A percentile compares a stretch with the other conserved stretches of the same genome.
These are phyloP conservation scores for Phoxinus dragarum DNA, from an alignment of 2,797 vertebrate genomes.

Conservation along the genomic window DNA sequence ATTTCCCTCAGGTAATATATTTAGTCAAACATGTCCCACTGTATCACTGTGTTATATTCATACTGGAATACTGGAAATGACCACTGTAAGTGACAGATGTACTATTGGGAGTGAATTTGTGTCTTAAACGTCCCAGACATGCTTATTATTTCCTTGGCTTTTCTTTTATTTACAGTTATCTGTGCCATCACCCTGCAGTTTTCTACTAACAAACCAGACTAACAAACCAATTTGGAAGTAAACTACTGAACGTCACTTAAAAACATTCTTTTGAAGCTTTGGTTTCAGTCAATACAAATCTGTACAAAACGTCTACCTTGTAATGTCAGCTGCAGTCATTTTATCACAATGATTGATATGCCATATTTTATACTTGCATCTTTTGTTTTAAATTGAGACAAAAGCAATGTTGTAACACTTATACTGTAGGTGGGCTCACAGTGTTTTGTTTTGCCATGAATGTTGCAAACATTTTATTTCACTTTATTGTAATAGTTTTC, in stretches of 20 bases:
- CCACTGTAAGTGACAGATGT: conserved; percentile 13
- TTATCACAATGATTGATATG: conserved; percentile 1
- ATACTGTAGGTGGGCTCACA: neutral
- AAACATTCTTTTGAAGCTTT: conserved; percentile 10
- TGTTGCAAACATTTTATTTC: conserved; percentile 33
- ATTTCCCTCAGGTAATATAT: conserved; percentile 41
- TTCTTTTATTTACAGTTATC: neutral
- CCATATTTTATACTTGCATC: conserved; percentile 52
- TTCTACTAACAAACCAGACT: neutral
- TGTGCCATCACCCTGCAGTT: neutral
- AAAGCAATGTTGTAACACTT: conserved; percentile 39
- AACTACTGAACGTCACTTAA: neutral
- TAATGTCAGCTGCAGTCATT: conserved; percentile 19
- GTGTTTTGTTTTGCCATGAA: neutral
- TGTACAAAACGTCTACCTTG: conserved; percentile 7
- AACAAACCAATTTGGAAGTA: conserved; percentile 16
- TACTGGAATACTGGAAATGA: neutral
- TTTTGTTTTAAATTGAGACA: conserved; percentile 42
- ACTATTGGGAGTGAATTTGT: neutral
- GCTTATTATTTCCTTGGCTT: conserved; percentile 1
- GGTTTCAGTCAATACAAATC: conserved; percentile 9
- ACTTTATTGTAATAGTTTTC: conserved; percentile 25
- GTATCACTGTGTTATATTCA: conserved; percentile 50
- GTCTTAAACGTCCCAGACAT: neutral
- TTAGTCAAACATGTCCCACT: conserved; percentile 26